Base-by-base conservation (phyloP, 1,140 invertebrate genomes). In the Zaprionus capensis region DNA sequence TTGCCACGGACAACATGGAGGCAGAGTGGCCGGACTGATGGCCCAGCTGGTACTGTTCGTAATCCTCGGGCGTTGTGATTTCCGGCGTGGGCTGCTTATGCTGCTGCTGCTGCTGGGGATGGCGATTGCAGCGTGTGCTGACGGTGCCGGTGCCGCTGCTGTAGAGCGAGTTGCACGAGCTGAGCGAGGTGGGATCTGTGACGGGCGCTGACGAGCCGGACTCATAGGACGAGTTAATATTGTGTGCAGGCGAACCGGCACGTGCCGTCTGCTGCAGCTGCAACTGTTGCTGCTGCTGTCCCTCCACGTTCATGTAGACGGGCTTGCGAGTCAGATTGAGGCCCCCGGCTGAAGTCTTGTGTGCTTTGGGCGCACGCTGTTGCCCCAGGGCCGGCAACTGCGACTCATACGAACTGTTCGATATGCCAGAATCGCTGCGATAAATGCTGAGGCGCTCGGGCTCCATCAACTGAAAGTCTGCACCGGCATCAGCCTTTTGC, bases 401-500 rank as follows among this genome's bases (percentile, higher is more conserved):
- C 0, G 85, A 92, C 63, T 93, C 92, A 67, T 91, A 92, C 9
- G 91, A 92, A 51, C 91, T 92, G 56, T 93, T 93, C 5, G 92
- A 93, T 38, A 93, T 93, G 34, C 92, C 92, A n/a, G 92, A 93
- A 73, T 93, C 92, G 64, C 92, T 93, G 53, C 92, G 81, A 78
- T 92, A 92, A 67, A 93, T 92, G 62, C 87, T 92, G 1, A 92
- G 56, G 9, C 91, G 81, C 70, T 92, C 91, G 2, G 91, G 84
- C 58, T 92, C 90, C 53, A 92, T 82, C 14, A 91, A 64, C 59
- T 91, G 80, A 20, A 91, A 78, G 34, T 91, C 80, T 5, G 74
- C 46, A 34, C 64, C 71, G 17, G 51, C 78, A 83, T 92, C 84
- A 76, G 81, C 79, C 81, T 81, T 88, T 83, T 87, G 72, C 76